phyloP scores from a whole-genome alignment of 2,113 vertebrate species.

The Nibea coibor region DNA sequence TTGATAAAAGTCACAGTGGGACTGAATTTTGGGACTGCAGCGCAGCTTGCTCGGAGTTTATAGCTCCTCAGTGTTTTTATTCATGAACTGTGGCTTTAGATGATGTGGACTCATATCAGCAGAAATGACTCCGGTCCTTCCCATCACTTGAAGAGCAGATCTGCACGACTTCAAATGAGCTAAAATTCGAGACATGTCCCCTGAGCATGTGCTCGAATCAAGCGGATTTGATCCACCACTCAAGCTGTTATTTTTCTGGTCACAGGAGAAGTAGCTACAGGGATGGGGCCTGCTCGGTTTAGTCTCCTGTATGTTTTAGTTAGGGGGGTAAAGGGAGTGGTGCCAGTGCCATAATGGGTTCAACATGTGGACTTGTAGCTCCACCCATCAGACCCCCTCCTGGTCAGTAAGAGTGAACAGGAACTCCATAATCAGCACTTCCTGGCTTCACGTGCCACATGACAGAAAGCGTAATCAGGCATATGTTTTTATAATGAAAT shows the following conservation, averaged over 20 bases:
- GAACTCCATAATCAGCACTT: slow-evolving; percentile 81
- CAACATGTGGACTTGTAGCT: slow-evolving; percentile 75
- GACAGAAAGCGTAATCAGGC: slow-evolving; percentile 34
- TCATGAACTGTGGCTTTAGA: not conserved
- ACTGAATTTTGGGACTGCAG: not conserved
- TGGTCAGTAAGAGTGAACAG: slow-evolving; percentile 64
- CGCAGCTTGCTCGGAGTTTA: not conserved
- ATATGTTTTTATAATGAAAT: slow-evolving; percentile 18
- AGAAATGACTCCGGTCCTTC: slow-evolving; percentile 8
- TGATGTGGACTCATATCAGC: slow-evolving; percentile 9
- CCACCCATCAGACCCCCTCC: slow-evolving; percentile 67
- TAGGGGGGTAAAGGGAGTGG: slow-evolving; percentile 67
- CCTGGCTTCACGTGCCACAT: slow-evolving; percentile 65
- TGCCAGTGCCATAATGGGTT: slow-evolving; percentile 82
- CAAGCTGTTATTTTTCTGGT: slow-evolving; percentile 64
- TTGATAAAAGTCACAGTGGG: not conserved
- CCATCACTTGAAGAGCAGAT: slow-evolving; percentile 31
- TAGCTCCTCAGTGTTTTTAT: slow-evolving; percentile 15
- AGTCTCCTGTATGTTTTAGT: slow-evolving; percentile 76
- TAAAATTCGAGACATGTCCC: slow-evolving; percentile 20
- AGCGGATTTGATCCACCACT: slow-evolving; percentile 50
- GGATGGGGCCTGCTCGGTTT: slow-evolving; percentile 67
- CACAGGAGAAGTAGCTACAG: slow-evolving; percentile 65
- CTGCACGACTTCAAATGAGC: slow-evolving; percentile 33
- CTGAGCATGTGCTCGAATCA: slow-evolving; percentile 45